Percentiles rank a stretch among this genome's conserved stretches.
These are phyloP conservation scores for Odontocerum albicorne DNA, from an alignment of 2,888 invertebrate species.

Conservation along the genomic window DNA sequence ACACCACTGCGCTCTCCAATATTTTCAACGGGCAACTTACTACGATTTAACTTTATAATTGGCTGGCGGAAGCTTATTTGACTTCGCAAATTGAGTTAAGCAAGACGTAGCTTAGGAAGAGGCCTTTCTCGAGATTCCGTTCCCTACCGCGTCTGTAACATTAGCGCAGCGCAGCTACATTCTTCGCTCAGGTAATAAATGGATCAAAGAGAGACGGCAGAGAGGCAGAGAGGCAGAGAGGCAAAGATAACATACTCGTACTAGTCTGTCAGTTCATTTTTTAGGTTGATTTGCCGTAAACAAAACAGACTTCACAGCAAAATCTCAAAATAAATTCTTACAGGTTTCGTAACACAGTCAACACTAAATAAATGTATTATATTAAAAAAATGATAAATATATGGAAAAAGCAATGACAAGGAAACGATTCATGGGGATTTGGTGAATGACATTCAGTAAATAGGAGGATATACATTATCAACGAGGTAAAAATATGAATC, in stretches of 20 bases:
- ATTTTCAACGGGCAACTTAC: slow-evolving; percentile 34
- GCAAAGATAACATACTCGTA: too few species aligned
- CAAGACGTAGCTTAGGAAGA: slow-evolving; percentile 16
- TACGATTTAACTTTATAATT: slow-evolving; percentile 33
- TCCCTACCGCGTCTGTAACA: background rate
- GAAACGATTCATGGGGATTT: background rate
- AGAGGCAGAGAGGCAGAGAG: too few species aligned
- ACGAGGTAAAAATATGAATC: slow-evolving; percentile 1
- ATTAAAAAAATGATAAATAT: too few species aligned
- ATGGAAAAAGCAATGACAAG: too few species aligned
- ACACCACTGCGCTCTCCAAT: slow-evolving; percentile 20
- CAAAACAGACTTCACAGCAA: too few species aligned
- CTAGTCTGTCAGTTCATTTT: too few species aligned
- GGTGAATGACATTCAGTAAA: background rate
- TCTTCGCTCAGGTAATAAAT: slow-evolving; percentile 2
- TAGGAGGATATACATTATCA: background rate
- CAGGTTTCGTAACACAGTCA: too few species aligned
- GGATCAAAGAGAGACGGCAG: slow-evolving; percentile 1
- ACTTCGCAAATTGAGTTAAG: slow-evolving; percentile 31
- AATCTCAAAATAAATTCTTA: too few species aligned
- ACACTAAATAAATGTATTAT: too few species aligned
- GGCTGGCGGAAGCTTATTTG: slow-evolving; percentile 30
- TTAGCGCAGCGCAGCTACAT: too few species aligned
- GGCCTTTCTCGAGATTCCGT: slow-evolving; percentile 6
- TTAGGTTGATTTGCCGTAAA: too few species aligned